Conservation (phyloP, 2,113 vertebrate species). For the Hemichromis elongatus region DNA sequence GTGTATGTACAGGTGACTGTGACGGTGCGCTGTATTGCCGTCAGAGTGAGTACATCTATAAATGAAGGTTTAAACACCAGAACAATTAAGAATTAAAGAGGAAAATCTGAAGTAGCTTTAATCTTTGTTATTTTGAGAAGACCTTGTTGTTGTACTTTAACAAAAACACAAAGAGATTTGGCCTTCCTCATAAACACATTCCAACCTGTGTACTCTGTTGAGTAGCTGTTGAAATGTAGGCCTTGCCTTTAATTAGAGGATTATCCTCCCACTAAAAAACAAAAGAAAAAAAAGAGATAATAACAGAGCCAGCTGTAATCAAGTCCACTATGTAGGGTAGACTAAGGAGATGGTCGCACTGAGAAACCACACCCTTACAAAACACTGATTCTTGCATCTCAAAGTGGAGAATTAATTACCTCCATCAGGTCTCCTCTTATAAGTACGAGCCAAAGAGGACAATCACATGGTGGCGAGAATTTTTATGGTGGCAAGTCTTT, state of each 20-base stretch:
- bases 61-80: slow-evolving; percentile 10
- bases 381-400: neutral
- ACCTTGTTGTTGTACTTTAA: neutral
- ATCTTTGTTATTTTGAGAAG: neutral
- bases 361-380: neutral
- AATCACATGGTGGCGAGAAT: neutral
- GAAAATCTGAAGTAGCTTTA: neutral
- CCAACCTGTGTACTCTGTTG: neutral
- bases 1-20: neutral
- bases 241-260: neutral
- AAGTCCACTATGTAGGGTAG: neutral
- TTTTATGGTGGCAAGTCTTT: neutral
- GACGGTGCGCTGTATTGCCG: neutral
- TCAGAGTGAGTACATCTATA: neutral
- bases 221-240: neutral
- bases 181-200: neutral
- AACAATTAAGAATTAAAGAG: neutral
- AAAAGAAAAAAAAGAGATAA: accelerated
- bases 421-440: slow-evolving; percentile 5
- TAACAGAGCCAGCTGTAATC: neutral
- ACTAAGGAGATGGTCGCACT: neutral
- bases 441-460: slow-evolving; percentile 24
- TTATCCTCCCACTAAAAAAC: neutral
- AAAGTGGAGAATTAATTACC: neutral
- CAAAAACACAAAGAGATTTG: neutral